Evolutionary conservation across 53 echinoderm and acorn worm genomes (phyloP), one percentile per base, ranked within the genome.

Genomic region (Actinopyga echinites): DNA sequence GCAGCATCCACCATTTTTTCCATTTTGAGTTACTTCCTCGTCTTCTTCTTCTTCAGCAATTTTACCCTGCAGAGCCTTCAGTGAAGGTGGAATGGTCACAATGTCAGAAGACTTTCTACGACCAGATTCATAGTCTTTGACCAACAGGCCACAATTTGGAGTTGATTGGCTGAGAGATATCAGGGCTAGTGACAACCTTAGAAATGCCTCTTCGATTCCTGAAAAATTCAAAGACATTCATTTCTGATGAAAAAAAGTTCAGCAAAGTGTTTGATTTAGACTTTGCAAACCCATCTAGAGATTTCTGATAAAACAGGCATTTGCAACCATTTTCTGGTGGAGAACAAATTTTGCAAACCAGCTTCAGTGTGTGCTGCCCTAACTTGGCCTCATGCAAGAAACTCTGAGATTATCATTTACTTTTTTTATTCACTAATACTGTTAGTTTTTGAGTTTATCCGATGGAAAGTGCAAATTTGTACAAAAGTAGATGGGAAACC

Each of bases 141-240:
- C 75, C 49, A 78, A 42, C 53, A 95, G 86, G 19, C 95, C 95
- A 38, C 91, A 93, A 38, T 89, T 65, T 35, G 91, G 93, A 29
- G 95, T 84, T 53, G 91, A 91, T 57, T 93, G 82, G 35, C 93
- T 91, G 30, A 95, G 86, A 1, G 95, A 95, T 54, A 95, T 95
- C 54, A 95, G 80, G 8, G 95, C 91, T 44, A 95, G 57, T 24
- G 93, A 80, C 49, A 95, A 55, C 20, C 95, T 88, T 29, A 95
- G 85, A 74, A 95, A 95, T 5, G 95, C 95, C 44, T 95, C 93
- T 34, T 93, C 91, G 11, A 95, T 83, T 38, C 95, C 95, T 95
- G 82, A 25, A 37, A 26, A 23, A 63, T 26, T 11, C 29, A 28
- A 6, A 49, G 53, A 8, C 49, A 49, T 49, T 3, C 4, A 11